A percentile compares a stretch with the other conserved stretches of the same genome.
phyloP scores from a whole-genome alignment of 2,888 invertebrate genomes.

The Pristionchus arcanus region DNA sequence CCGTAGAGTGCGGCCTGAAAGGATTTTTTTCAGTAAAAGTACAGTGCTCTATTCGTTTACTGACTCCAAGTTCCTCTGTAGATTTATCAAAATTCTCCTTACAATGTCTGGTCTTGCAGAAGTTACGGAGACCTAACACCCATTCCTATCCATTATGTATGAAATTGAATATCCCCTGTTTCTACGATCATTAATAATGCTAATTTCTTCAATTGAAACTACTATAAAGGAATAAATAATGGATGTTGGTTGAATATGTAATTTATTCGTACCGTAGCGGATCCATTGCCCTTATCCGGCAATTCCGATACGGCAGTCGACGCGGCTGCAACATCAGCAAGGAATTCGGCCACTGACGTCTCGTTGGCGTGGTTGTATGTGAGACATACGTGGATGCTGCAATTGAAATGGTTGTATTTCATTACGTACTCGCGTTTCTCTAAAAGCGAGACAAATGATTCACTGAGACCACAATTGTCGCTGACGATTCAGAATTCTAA shows the following conservation, averaged over 20 bases:
- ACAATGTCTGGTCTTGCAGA: too few species aligned
- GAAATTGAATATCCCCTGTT: too few species aligned
- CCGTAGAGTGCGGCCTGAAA: constrained; percentile 94
- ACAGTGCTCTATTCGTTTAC: too few species aligned
- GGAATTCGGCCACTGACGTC: constrained; percentile 91
- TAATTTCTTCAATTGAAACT: too few species aligned
- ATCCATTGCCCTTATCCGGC: constrained; percentile 69
- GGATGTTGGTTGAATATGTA: too few species aligned
- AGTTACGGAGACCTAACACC: too few species aligned
- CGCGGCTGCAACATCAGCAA: constrained; percentile 86
- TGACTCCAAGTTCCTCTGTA: too few species aligned
- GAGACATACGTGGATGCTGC: constrained; percentile 93
- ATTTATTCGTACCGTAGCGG: constrained; percentile 68
- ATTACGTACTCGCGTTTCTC: neutral
- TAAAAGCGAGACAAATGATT: neutral
- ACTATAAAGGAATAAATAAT: too few species aligned
- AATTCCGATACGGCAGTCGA: constrained; percentile 65
- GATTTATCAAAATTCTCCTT: too few species aligned
- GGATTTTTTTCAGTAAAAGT: too few species aligned
- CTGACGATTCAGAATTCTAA: neutral
- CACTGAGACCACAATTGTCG: neutral
- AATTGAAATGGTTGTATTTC: constrained; percentile 66
- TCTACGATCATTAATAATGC: too few species aligned
- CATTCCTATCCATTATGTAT: too few species aligned
- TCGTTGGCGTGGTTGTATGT: constrained; percentile 91